Evolutionary conservation across 30 jellyfish, hydroid and myxozoan species (phyloP).

Genomic region (Chrysaora quinquecirrha): DNA sequence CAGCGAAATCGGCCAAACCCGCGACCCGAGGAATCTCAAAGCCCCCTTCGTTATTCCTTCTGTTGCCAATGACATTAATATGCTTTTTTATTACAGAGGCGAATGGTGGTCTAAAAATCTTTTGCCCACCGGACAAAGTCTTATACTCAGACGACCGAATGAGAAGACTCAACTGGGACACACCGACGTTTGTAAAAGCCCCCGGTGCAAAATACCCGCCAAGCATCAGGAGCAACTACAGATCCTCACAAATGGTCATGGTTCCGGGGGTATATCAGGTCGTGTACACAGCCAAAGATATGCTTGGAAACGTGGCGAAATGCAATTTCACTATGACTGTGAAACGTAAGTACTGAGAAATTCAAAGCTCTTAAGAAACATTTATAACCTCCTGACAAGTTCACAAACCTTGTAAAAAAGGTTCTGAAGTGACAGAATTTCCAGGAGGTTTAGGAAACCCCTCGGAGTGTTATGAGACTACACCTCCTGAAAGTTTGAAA

Average conservation of each 20-base stretch:
- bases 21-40: too few relatives aligned
- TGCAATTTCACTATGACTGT: conserved; percentile 1
- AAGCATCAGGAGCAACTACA: neutral
- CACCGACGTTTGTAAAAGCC: neutral
- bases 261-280: neutral
- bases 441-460: too few relatives aligned
- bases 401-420: too few relatives aligned
- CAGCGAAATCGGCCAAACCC: too few relatives aligned
- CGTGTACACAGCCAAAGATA: neutral
- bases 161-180: neutral
- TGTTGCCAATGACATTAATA: too few relatives aligned
- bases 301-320: neutral
- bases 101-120: neutral
- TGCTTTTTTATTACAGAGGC: neutral
- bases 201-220: neutral
- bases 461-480: too few relatives aligned
- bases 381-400: too few relatives aligned
- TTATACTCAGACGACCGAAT: neutral
- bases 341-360: neutral
- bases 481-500: too few relatives aligned
- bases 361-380: too few relatives aligned
- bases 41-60: too few relatives aligned
- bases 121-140: neutral
- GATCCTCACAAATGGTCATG: neutral
- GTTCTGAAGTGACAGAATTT: too few relatives aligned